Percentiles rank a stretch among this genome's conserved stretches.
These are phyloP conservation scores for Maconellicoccus hirsutus DNA, from an alignment of 1,140 invertebrate genomes.

Conservation along the genomic window DNA sequence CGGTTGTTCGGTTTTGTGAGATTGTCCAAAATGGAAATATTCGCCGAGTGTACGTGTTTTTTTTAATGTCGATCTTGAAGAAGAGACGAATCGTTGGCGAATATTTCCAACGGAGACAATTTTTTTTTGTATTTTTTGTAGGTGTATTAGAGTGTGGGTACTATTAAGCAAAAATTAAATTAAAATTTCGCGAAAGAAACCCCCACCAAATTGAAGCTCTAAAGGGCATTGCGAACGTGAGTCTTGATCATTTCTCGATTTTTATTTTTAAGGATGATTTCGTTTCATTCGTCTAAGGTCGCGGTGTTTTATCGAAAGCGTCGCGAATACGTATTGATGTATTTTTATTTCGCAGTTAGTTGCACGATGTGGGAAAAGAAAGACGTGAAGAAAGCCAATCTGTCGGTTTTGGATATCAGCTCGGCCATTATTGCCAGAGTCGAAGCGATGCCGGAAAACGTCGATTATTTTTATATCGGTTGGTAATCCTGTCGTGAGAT, in stretches of 20 bases:
- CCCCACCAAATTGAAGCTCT: neutral
- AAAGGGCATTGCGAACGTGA: neutral
- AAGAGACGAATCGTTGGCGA: neutral
- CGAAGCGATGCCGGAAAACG: constrained; percentile 65
- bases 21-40: no score
- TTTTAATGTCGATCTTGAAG: neutral
- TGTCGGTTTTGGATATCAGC: constrained; percentile 87
- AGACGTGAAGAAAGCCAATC: constrained; percentile 80
- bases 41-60: neutral
- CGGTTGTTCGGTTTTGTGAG: no score
- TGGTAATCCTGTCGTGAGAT: constrained; percentile 1
- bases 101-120: neutral
- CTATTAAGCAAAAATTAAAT: neutral
- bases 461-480: constrained; percentile 69
- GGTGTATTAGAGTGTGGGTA: neutral
- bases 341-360: constrained; percentile 50
- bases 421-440: constrained; percentile 82
- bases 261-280: neutral
- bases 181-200: neutral
- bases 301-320: no score
- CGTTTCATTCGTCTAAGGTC: no score
- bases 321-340: neutral
- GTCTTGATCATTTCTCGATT: neutral
- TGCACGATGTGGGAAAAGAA: constrained; percentile 87
- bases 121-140: neutral